Conservation (phyloP, 1,140 invertebrate genomes). For the Drosophila varians region DNA sequence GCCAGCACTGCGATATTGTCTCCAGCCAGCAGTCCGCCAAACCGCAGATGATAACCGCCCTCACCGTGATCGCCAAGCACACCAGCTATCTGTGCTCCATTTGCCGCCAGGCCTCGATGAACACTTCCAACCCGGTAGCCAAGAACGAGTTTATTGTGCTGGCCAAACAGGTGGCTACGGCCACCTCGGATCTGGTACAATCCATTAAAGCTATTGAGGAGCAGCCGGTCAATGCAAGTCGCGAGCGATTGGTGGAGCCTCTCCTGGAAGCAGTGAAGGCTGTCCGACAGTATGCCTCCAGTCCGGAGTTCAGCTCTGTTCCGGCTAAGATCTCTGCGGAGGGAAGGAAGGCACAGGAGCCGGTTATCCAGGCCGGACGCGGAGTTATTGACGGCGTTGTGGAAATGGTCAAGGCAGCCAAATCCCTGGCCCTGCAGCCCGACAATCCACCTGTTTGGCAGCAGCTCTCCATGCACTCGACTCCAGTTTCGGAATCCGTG, state of each 20-base stretch:
- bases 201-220: slow-evolving; percentile 96
- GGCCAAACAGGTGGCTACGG: slow-evolving; percentile 98
- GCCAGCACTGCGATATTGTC: slow-evolving; percentile 92
- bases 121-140: slow-evolving; percentile 95
- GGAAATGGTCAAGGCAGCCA: slow-evolving; percentile 94
- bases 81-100: slow-evolving; percentile 97
- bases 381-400: slow-evolving; percentile 86
- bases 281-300: slow-evolving; percentile 96
- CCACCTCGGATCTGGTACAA: slow-evolving; percentile 96
- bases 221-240: slow-evolving; percentile 89
- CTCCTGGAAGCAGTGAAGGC: slow-evolving; percentile 96
- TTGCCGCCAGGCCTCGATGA: slow-evolving; percentile 95
- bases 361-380: slow-evolving; percentile 93
- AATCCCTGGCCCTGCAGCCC: slow-evolving; percentile 93
- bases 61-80: slow-evolving; percentile 97
- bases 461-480: slow-evolving; percentile 95
- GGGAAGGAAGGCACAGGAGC: slow-evolving; percentile 91
- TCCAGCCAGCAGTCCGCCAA: slow-evolving; percentile 91
- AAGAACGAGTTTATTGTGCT: slow-evolving; percentile 99
- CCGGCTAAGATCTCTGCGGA: slow-evolving; percentile 95
- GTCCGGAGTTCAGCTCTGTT: slow-evolving; percentile 95
- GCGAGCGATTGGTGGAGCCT: slow-evolving; percentile 92
- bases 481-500: slow-evolving; percentile 97
- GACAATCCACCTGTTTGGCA: slow-evolving; percentile 97
- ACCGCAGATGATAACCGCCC: slow-evolving; percentile 94